Conservation (phyloP, 2,113 vertebrate species). For the Probosciger aterrimus region DNA sequence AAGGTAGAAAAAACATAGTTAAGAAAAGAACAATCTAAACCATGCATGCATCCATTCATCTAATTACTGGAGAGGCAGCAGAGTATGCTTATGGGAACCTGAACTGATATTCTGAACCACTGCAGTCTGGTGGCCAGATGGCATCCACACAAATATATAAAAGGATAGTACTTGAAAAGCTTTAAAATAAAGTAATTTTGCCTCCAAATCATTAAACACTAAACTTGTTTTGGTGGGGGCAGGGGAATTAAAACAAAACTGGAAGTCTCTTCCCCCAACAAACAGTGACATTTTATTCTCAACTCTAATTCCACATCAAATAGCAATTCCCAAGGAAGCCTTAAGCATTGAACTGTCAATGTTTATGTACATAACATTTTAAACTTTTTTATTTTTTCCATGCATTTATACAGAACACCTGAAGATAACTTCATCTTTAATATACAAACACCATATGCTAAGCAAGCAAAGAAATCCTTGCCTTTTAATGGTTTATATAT, state of each 20-base stretch:
- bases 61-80: background rate
- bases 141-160: background rate
- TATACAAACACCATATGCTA: background rate
- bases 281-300: background rate
- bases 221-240: background rate
- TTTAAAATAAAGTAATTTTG: background rate
- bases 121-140: background rate
- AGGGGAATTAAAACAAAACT: background rate
- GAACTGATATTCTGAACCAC: background rate
- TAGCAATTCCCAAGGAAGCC: background rate
- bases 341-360: background rate
- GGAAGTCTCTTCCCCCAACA: background rate
- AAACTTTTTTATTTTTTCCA: background rate
- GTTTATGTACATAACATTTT: background rate
- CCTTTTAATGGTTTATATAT: background rate
- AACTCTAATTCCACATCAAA: background rate
- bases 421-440: background rate
- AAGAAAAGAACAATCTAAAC: background rate
- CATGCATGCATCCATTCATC: background rate
- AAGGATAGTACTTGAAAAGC: background rate
- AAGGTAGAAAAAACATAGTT: background rate
- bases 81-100: background rate
- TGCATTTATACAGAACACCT: background rate
- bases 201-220: background rate
- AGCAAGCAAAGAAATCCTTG: background rate